Base-by-base conservation (phyloP, 2,888 invertebrate species). In the Agrochola lychnidis region DNA sequence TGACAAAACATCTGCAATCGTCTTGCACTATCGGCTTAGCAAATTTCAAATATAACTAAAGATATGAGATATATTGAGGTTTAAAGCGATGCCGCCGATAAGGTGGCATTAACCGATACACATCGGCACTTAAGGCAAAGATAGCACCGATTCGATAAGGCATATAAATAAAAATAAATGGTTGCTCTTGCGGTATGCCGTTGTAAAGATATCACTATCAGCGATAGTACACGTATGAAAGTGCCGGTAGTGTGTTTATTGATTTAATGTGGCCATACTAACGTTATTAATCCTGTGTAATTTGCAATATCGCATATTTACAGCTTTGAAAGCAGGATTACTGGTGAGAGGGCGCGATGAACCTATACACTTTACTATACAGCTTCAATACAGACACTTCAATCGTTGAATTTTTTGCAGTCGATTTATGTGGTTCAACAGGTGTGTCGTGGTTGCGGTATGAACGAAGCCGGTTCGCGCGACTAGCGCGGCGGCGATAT, bases 101-200 rank as follows among this genome's bases (percentile, higher is more conserved):
- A 89, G 78, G 86, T 86, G 89, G 94, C 92, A 94, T 95, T 95
- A 94, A 88, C 87, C 92, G 96, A 95, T 95, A 94, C 90, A 92
- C 91, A 96, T 95, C 95, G 93, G 90, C 94, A 95, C 95, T 95
- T 94, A 94, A 92, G 92, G 91, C 91, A 88, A 85, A 90, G 93
- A 94, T 93, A 94, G 87, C 91, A 88, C 75, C 90, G 83, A 89
- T 89, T 88, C 88, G 95, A 95, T 95, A 95, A 92, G 88, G 88
- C 89, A 92, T 93, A 94, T 94, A 95, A 95, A 95, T 95, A 96
- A 92, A 95, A 94, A 94, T 95, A 96, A 95, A 95, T 92, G 89
- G 92, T 91, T 91, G 89, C 90, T 92, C 91, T 93, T 93, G 91
- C 92, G 92, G 91, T 93, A 92, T 91, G 91, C 88, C 88, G 91